Percentiles rank a stretch among this genome's conserved stretches.
Evolutionary conservation across 2,113 vertebrate species (phyloP).

Genomic region (Miniopterus natalensis): DNA sequence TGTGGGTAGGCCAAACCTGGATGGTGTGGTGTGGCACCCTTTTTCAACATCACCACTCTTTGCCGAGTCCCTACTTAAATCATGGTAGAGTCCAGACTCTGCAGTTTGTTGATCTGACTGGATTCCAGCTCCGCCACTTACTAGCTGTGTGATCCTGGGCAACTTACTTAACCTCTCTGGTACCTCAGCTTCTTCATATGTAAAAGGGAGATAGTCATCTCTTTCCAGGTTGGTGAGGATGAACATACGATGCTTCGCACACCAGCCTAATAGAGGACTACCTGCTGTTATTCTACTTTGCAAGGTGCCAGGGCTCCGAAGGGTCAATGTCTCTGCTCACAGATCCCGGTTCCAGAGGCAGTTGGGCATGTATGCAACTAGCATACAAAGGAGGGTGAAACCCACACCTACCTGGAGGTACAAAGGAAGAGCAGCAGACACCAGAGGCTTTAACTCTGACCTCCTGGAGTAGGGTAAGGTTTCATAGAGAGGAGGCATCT

Average conservation of each 20-base stretch:
- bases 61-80: neutral
- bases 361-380: neutral
- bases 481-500: neutral
- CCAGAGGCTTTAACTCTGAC: neutral
- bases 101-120: neutral
- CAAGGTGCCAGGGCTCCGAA: neutral
- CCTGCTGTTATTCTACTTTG: neutral
- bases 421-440: neutral
- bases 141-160: neutral
- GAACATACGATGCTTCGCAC: neutral
- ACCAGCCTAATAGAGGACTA: neutral
- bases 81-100: neutral
- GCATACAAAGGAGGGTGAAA: neutral
- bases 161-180: neutral
- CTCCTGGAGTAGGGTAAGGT: neutral
- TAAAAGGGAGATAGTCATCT: neutral
- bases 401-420: rapidly evolving
- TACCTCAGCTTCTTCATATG: neutral
- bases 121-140: neutral
- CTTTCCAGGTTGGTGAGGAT: neutral
- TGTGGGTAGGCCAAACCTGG: neutral
- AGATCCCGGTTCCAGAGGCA: neutral
- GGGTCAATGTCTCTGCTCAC: neutral
- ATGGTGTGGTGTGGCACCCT: neutral
- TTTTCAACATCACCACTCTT: neutral